Percentiles rank a stretch among this genome's conserved stretches.
Conservation (phyloP, 2,113 vertebrate species). For the Ranitomeya imitator region DNA sequence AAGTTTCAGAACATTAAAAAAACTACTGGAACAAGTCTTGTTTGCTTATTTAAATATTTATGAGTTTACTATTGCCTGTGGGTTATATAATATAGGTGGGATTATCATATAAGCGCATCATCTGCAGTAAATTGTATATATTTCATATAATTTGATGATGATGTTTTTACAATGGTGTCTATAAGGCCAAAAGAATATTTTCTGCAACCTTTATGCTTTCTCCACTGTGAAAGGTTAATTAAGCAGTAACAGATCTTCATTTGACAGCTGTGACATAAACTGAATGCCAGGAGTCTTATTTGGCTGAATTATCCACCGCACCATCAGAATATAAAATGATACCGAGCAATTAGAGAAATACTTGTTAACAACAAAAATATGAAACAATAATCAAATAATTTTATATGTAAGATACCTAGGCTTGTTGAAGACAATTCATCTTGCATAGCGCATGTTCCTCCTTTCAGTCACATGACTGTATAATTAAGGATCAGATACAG, state of each 20-base stretch:
- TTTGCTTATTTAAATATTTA: neutral
- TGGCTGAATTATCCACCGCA: neutral
- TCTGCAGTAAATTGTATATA: neutral
- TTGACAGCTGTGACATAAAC: constrained; percentile 7
- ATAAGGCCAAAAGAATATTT: neutral
- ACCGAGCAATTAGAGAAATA: neutral
- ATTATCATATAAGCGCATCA: neutral
- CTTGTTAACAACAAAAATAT: neutral
- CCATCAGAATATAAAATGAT: neutral
- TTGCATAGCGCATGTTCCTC: too few relatives aligned
- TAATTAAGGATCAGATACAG: too few relatives aligned
- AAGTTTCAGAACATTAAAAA: neutral
- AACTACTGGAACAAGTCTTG: neutral
- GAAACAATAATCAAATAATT: neutral
- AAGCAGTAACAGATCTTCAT: constrained; percentile 1
- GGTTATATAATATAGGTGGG: neutral
- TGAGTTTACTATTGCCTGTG: neutral
- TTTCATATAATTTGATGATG: neutral
- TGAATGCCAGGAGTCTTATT: neutral
- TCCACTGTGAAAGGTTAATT: constrained; percentile 6
- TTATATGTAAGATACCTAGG: neutral
- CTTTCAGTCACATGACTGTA: too few relatives aligned
- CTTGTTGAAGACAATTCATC: too few relatives aligned
- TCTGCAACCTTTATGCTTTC: neutral
- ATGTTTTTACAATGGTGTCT: neutral